These are phyloP conservation scores for Rachycentron canadum DNA, from an alignment of 2,797 vertebrate species.

Conservation along the genomic window DNA sequence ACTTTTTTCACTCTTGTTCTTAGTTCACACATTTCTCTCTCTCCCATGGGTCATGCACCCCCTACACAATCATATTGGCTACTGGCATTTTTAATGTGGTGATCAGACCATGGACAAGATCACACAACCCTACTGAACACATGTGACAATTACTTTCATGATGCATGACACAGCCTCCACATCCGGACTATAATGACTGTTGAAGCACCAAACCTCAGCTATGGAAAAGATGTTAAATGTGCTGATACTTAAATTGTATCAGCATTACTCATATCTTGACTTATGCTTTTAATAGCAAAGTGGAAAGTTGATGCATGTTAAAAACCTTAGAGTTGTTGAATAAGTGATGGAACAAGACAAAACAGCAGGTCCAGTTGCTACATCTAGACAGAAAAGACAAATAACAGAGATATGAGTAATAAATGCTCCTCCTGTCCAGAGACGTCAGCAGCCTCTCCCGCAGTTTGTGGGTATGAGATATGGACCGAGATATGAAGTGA, in stretches of 20 bases:
- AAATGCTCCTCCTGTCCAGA: too few species aligned
- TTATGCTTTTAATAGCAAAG: neutral
- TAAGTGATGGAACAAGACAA: neutral
- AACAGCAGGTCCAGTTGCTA: conserved; percentile 3
- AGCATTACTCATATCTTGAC: neutral
- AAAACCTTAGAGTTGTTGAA: neutral
- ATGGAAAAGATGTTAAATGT: too few species aligned
- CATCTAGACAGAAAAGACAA: neutral
- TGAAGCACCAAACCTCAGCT: neutral
- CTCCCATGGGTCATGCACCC: too few species aligned
- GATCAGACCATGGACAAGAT: too few species aligned
- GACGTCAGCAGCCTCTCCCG: neutral
- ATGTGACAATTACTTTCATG: neutral
- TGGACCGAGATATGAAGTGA: neutral
- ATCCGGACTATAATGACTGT: neutral
- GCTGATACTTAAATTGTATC: neutral
- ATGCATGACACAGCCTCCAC: neutral
- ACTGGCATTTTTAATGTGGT: too few species aligned
- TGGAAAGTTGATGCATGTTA: neutral
- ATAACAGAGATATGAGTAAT: neutral
- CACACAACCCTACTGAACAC: neutral
- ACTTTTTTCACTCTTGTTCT: too few species aligned
- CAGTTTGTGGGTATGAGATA: neutral
- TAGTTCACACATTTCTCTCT: too few species aligned
- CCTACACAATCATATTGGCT: too few species aligned